A percentile compares a stretch with the other conserved stretches of the same genome.
Conservation (phyloP, 64 coral and sea anemone species). For the Cladopsammia gracilis region DNA sequence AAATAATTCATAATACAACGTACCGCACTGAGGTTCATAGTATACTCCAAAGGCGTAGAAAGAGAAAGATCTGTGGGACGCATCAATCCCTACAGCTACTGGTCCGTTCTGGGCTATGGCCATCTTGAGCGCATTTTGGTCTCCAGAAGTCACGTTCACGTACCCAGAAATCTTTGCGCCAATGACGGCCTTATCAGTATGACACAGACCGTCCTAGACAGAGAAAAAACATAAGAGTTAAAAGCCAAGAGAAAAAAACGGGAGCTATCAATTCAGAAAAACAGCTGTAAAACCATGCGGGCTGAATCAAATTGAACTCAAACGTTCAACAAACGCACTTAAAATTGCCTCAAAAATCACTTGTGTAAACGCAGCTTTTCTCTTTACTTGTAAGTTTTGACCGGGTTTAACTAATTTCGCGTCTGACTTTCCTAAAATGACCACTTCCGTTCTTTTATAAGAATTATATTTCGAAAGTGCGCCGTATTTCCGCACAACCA, state of each 20-base stretch:
- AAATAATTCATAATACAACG: not conserved
- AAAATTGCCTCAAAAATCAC: too few relatives aligned
- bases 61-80: slow-evolving; percentile 93
- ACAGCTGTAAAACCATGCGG: too few relatives aligned
- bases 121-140: slow-evolving; percentile 83
- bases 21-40: slow-evolving; percentile 97
- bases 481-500: too few relatives aligned
- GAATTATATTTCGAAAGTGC: too few relatives aligned
- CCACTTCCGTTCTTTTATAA: too few relatives aligned
- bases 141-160: slow-evolving; percentile 91
- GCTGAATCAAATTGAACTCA: too few relatives aligned
- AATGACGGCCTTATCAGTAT: slow-evolving; percentile 54
- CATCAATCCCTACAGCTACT: slow-evolving; percentile 92
- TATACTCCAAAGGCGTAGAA: slow-evolving; percentile 99
- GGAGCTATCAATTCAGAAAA: not conserved
- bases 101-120: slow-evolving; percentile 94
- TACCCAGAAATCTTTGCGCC: slow-evolving; percentile 86
- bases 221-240: not conserved
- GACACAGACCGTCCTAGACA: slow-evolving; percentile 83
- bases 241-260: not conserved
- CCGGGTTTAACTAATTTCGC: too few relatives aligned
- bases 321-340: too few relatives aligned
- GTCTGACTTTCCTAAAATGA: too few relatives aligned
- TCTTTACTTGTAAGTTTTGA: too few relatives aligned
- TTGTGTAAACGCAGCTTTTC: too few relatives aligned